Evolutionary conservation across 2,888 invertebrate genomes (phyloP), one percentile per base, ranked within the genome.

Genomic region (Esperia sulphurella): DNA sequence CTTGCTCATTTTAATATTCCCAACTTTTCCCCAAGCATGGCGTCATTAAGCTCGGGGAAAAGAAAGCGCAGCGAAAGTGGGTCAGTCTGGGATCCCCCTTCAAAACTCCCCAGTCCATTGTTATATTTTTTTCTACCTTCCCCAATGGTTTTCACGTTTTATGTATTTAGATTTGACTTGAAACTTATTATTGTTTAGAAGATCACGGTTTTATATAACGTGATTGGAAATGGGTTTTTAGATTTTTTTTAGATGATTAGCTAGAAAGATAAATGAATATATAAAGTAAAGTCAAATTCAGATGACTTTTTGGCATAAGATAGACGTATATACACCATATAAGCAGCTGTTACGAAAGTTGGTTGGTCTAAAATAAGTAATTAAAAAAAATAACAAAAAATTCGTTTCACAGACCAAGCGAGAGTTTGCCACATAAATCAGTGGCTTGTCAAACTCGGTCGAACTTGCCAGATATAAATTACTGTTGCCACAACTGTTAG

Each of bases 1-100:
- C 84, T 83, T 75, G 83, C 82, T 86, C 87, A 85, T 88, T 89
- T 88, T 89, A 88, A 88, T 88, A 87, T 83, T 84, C 78, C 77
- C 83, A 81, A 83, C 72, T 83, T 86, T 75, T 68, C 70, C 71
- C 73, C 73, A 63, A 74, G 65, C 68, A 63, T 66, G 66, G 71
- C 76, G 81, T 85, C 87, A 86, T 86, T 88, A 86, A 74, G 79
- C 71, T 73, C 68, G 67, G 70, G 51, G 60, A 66, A 78, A 82
- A 81, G 77, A 82, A 83, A 76, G 71, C 73, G 76, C 73, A 68
- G 65, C 62, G 65, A 47, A 49, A 51, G 33, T 51, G 41, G 48
- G 51, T 39, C 51, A 46, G 30, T n/a, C 35, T n/a, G 35, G 35
- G 35, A 76, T 70, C 73, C 66, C 79, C 80, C 79, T 77, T 71